phyloP scores from a whole-genome alignment of 2,113 vertebrate species.

The Diglossa brunneiventris region DNA sequence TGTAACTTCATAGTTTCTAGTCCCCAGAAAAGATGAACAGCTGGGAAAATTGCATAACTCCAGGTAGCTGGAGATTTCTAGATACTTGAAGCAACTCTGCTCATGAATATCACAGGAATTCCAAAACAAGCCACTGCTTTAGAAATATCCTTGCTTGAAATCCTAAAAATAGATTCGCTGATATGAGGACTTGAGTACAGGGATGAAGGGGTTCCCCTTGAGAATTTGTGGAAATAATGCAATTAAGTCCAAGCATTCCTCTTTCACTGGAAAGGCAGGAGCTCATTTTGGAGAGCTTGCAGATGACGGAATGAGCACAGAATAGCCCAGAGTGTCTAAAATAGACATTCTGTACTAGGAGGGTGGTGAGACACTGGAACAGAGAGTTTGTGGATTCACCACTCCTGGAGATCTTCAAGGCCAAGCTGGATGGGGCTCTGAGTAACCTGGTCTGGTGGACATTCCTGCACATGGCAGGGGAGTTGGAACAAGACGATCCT shows the following conservation, averaged over 20 bases:
- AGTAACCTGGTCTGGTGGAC: neutral
- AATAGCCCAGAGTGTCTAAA: neutral
- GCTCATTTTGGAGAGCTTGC: neutral
- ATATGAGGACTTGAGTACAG: neutral
- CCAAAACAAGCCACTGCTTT: neutral
- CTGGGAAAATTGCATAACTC: neutral
- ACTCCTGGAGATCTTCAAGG: neutral
- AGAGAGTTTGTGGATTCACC: neutral
- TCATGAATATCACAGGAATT: neutral
- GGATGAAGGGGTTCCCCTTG: neutral
- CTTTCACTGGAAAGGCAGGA: neutral
- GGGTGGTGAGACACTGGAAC: neutral
- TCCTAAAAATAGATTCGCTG: neutral
- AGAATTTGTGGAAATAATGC: neutral
- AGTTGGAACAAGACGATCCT: neutral
- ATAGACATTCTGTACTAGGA: too few species aligned
- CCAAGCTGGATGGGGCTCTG: neutral
- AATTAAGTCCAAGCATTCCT: neutral
- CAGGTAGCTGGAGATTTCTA: neutral
- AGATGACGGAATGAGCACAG: neutral
- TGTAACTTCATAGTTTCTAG: neutral
- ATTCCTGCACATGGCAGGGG: too few species aligned
- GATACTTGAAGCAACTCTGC: neutral
- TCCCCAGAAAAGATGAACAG: neutral
- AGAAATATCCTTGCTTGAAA: neutral